A percentile compares a stretch with the other conserved stretches of the same genome.
phyloP scores from a whole-genome alignment of 2,797 vertebrate genomes.

The Picus viridis region DNA sequence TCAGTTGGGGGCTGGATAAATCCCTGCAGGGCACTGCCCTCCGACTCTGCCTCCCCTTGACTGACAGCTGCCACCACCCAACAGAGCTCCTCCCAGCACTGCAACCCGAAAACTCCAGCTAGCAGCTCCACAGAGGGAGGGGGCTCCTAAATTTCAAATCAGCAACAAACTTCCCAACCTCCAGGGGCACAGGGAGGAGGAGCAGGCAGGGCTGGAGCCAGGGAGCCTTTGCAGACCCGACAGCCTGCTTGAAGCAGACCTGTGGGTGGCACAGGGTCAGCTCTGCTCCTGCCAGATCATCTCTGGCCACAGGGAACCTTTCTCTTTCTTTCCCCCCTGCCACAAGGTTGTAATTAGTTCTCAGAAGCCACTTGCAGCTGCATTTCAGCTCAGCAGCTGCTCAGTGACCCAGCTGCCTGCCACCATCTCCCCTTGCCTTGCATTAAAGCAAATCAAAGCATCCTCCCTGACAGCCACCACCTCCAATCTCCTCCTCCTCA shows the following conservation, averaged over 20 bases:
- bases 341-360: not conserved
- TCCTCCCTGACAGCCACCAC: not conserved
- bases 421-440: not conserved
- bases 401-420: not conserved
- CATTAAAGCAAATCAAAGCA: not conserved
- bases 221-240: not conserved
- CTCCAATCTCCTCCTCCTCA: not conserved
- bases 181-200: not conserved
- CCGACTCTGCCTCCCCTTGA: not conserved
- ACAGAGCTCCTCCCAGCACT: not conserved
- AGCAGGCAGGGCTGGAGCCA: not conserved
- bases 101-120: not conserved
- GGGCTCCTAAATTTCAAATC: not conserved
- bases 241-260: not conserved
- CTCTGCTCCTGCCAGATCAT: not conserved
- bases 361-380: not conserved
- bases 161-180: not conserved
- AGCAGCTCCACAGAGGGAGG: not conserved
- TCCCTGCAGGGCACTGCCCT: not conserved
- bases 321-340: not conserved
- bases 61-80: not conserved
- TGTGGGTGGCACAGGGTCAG: not conserved
- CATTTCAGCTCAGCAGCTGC: not conserved
- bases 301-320: not conserved
- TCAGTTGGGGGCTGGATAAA: too few species aligned